phyloP scores from a whole-genome alignment of 2,888 invertebrate genomes.

The Hedychridium roseum region DNA sequence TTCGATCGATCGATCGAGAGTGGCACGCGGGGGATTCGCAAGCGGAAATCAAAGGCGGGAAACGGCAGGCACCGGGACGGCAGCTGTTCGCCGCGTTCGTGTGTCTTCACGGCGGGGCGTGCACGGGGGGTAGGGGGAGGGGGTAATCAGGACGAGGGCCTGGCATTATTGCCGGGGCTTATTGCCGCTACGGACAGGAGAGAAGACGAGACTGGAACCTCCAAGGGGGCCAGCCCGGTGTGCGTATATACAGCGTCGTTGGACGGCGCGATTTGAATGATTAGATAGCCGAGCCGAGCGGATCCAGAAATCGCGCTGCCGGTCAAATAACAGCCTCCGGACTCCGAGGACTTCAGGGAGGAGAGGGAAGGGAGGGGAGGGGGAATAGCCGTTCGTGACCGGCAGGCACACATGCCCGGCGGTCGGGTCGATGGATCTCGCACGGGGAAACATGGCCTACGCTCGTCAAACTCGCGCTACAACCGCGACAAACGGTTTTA shows the following conservation, averaged over 20 bases:
- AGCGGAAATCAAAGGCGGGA: background rate
- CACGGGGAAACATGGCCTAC: conserved; percentile 5
- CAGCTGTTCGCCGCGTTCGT: background rate
- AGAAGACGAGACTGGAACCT: conserved; percentile 5
- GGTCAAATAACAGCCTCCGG: conserved; percentile 55
- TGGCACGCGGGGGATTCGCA: background rate
- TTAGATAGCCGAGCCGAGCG: conserved; percentile 45
- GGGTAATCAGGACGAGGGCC: conserved; percentile 22
- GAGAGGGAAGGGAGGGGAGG: no score
- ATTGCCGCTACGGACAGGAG: no score
- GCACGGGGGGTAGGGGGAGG: background rate
- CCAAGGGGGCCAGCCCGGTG: conserved; percentile 3
- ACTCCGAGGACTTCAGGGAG: conserved; percentile 8
- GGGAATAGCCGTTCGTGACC: conserved; percentile 54
- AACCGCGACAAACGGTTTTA: no score
- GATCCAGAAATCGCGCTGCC: conserved; percentile 44
- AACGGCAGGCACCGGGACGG: background rate
- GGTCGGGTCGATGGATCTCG: conserved; percentile 40
- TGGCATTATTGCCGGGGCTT: conserved; percentile 28
- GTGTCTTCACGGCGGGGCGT: background rate
- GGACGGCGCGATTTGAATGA: conserved; percentile 53
- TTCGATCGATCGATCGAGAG: background rate
- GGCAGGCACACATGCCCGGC: conserved; percentile 42
- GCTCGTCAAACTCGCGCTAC: no score
- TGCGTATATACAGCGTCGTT: conserved; percentile 29